A percentile compares a stretch with the other conserved stretches of the same genome.
Conservation (phyloP, 2,797 vertebrate genomes). For the Petrocephalus schoutedeni region DNA sequence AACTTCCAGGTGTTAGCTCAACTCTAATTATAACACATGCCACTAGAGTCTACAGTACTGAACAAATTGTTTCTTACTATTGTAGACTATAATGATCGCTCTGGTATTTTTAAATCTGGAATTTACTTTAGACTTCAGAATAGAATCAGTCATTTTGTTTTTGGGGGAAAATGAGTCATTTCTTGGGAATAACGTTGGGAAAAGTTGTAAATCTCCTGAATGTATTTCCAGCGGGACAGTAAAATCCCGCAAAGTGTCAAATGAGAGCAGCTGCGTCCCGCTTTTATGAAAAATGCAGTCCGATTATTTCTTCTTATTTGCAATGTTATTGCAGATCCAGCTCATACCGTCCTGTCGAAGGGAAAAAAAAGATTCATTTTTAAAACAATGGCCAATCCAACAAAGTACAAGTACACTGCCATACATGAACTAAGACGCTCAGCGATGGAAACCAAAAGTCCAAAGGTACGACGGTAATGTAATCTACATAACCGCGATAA, state of each 20-base stretch:
- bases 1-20: no score
- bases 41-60: background rate
- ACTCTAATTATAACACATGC: background rate
- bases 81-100: background rate
- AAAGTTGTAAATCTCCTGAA: background rate
- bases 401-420: no score
- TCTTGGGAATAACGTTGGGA: background rate
- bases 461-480: no score
- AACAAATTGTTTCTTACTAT: background rate
- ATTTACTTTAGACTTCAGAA: background rate
- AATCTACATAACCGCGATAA: background rate
- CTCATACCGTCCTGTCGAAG: slow-evolving; percentile 26
- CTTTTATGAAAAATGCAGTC: background rate
- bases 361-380: background rate
- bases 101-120: background rate
- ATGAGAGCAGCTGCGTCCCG: background rate
- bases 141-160: background rate
- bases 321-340: slow-evolving; percentile 25
- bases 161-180: background rate
- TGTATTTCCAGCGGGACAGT: slow-evolving; percentile 5
- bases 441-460: no score
- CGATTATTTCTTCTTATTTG: slow-evolving; percentile 15
- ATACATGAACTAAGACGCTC: no score
- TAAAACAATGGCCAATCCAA: background rate
- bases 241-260: background rate